Evolutionary conservation across 2,888 invertebrate species (phyloP), one percentile per base, ranked within the genome.

Genomic region (Bellardia bayeri): DNA sequence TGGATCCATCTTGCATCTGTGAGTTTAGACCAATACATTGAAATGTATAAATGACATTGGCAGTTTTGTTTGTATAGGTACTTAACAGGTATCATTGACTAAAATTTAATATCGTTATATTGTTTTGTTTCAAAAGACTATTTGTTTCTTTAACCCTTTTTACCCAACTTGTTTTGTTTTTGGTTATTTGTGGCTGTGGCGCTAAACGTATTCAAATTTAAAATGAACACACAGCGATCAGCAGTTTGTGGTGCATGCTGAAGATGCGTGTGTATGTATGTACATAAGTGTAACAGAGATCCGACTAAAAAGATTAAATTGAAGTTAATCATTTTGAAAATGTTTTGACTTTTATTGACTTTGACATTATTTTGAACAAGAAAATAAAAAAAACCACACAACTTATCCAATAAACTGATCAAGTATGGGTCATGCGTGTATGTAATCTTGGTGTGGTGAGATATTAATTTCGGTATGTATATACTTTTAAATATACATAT

Each of bases 291-390:
- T 61, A 58, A 80, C 42, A 61, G 51, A 79, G 85, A 85, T 85
- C 51, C 37, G 63, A 78, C n/a, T 54, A 79, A 75, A 63, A 82
- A 81, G 87, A 85, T 88, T 87, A 81, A 78, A 45, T 82, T 75
- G 30, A 86, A 86, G 80, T 87, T 89, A 88, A 89, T 85, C 89
- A 86, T 88, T 86, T 75, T 68, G 63, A 86, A 88, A 82, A 82
- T 74, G 66, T 85, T 88, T 88, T 88, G 88, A 89, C 86, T 89
- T 88, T 88, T 89, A 88, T 89, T 88, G 83, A 83, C 79, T 86
- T 87, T 89, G 83, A 85, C 85, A 88, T 81, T 82, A 79, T 79
- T 82, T 82, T 75, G 49, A 64, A 79, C 66, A 58, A 69, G 51
- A 63, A 69, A 68, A 13, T 54, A 54, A 66, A 76, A 56, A 56